Evolutionary conservation across 2,113 vertebrate species (phyloP).

Genomic region (Guaruba guarouba): DNA sequence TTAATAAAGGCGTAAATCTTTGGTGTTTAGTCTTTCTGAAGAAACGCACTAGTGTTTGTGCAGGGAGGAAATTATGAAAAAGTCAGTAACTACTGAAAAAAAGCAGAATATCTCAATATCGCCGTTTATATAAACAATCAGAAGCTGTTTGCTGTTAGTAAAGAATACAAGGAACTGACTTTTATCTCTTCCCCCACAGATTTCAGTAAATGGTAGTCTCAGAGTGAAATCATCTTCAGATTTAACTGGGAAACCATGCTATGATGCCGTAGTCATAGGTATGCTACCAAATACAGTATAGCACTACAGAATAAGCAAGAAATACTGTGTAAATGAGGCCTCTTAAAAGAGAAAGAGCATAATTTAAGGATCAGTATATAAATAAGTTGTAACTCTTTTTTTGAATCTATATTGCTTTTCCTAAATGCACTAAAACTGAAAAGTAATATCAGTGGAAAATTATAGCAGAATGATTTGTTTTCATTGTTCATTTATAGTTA

Average conservation of each 20-base stretch:
- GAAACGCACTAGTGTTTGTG: background rate
- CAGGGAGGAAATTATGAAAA: background rate
- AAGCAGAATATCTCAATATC: background rate
- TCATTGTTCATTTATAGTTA: slow-evolving; percentile 74
- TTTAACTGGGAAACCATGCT: background rate
- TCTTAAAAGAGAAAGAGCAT: slow-evolving; percentile 40
- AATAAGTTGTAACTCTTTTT: slow-evolving; percentile 50
- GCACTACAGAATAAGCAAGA: slow-evolving; percentile 13
- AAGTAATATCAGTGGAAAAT: slow-evolving; percentile 71
- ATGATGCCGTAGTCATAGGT: background rate
- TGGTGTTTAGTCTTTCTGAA: background rate
- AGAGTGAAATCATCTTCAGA: background rate
- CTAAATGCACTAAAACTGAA: slow-evolving; percentile 56
- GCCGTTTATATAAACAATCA: background rate
- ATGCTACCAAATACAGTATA: background rate
- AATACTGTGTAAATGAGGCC: background rate
- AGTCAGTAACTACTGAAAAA: background rate
- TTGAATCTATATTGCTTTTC: slow-evolving; percentile 56
- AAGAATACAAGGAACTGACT: background rate
- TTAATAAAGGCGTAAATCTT: slow-evolving; percentile 25
- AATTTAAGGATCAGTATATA: slow-evolving; percentile 43
- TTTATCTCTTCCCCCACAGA: background rate
- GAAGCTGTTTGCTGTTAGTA: background rate
- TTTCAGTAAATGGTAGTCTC: background rate
- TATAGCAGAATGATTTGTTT: slow-evolving; percentile 71